Evolutionary conservation across 1,140 invertebrate genomes (phyloP).

Genomic region (Drosophila santomea): DNA sequence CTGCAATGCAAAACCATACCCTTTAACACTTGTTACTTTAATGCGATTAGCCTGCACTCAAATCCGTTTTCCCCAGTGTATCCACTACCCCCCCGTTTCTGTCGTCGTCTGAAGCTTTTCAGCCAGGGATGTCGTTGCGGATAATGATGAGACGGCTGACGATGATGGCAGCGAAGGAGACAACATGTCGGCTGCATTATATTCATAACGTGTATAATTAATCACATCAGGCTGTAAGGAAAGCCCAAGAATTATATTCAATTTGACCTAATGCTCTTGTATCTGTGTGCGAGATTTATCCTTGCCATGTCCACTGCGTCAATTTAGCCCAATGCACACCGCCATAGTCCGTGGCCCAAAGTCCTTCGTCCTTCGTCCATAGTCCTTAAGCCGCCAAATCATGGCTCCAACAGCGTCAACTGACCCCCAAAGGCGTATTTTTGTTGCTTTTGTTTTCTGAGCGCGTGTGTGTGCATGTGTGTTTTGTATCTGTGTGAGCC

Average conservation of each 20-base stretch:
- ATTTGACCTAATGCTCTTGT: conserved; percentile 51
- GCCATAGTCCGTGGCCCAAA: not conserved
- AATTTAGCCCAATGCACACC: conserved; percentile 44
- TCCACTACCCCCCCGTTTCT: not conserved
- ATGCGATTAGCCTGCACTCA: no score
- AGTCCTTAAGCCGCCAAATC: conserved; percentile 53
- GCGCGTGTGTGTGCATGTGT: conserved; percentile 4
- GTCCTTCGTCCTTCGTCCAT: not conserved
- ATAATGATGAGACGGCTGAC: conserved; percentile 44
- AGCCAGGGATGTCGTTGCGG: conserved; percentile 35
- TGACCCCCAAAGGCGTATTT: conserved; percentile 57
- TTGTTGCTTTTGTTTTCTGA: conserved; percentile 46
- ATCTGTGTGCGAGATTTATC: conserved; percentile 12
- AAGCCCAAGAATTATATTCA: conserved; percentile 58
- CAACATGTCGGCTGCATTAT: conserved; percentile 68
- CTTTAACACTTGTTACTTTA: no score
- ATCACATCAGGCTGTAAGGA: conserved; percentile 61
- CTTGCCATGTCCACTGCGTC: conserved; percentile 45
- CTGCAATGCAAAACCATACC: no score
- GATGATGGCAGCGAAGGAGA: conserved; percentile 32
- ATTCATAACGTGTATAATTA: conserved; percentile 69
- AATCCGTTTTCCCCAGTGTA: conserved; percentile 8
- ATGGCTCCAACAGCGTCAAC: conserved; percentile 42
- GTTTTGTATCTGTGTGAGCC: conserved; percentile 17
- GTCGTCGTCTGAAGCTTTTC: conserved; percentile 13